Percentiles rank a stretch among this genome's conserved stretches.
phyloP scores from a whole-genome alignment of 2,888 invertebrate genomes.

The Fragum fragum region DNA sequence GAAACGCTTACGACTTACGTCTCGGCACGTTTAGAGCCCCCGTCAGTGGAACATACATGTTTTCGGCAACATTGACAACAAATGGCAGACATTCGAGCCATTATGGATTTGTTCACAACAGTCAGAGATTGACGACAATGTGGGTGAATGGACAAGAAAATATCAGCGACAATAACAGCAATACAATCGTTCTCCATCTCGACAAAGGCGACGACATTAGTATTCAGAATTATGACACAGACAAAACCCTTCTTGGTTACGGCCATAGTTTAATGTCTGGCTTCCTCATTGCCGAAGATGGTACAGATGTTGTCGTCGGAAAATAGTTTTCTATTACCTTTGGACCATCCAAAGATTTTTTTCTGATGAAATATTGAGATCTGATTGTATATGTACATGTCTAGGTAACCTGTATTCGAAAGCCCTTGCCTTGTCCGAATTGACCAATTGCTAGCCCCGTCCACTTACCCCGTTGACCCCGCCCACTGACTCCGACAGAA shows the following conservation, averaged over 20 bases:
- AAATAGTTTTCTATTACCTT: too few species aligned
- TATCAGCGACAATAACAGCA: background rate
- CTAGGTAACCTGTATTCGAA: too few species aligned
- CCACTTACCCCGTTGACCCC: too few species aligned
- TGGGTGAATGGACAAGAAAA: background rate
- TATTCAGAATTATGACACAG: background rate
- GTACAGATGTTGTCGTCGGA: background rate
- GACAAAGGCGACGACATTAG: constrained; percentile 8
- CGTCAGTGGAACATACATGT: background rate
- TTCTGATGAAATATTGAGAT: too few species aligned
- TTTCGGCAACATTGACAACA: background rate
- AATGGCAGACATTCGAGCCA: background rate
- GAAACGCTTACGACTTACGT: background rate
- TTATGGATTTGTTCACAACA: background rate
- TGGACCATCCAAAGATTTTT: too few species aligned
- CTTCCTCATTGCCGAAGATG: background rate
- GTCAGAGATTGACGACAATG: background rate
- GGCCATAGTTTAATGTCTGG: constrained; percentile 3
- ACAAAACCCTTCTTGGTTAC: background rate
- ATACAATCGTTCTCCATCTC: background rate
- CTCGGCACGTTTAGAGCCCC: background rate
- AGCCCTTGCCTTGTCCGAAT: too few species aligned
- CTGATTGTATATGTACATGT: too few species aligned
- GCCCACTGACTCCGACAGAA: too few species aligned
- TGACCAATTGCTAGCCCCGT: too few species aligned